These are phyloP conservation scores for Potamilus streckersoni DNA, from an alignment of 1,140 invertebrate species.

Conservation along the genomic window DNA sequence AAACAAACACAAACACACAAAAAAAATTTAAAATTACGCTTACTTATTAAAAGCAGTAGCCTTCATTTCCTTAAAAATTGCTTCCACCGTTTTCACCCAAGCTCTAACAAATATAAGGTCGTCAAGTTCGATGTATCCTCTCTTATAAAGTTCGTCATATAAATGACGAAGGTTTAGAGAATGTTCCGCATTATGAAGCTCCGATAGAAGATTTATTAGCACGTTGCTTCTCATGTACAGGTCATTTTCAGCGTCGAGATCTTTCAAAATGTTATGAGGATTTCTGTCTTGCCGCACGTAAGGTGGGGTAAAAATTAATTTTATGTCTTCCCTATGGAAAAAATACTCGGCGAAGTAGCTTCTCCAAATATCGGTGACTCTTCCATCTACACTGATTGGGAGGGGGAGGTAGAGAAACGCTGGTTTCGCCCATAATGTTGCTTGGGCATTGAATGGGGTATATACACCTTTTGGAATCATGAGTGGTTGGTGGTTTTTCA, in stretches of 20 bases:
- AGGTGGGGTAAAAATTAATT: conserved; percentile 15
- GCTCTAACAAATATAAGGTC: too few relatives aligned
- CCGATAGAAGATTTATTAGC: neutral
- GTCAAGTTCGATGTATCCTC: too few relatives aligned
- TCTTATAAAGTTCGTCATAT: too few relatives aligned
- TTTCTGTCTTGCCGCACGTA: conserved; percentile 23
- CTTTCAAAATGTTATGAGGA: conserved; percentile 7
- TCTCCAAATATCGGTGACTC: conserved; percentile 32
- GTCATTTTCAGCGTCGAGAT: conserved; percentile 10
- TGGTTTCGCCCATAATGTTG: conserved; percentile 7
- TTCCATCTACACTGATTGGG: conserved; percentile 20
- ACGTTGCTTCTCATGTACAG: neutral
- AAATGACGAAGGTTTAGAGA: too few relatives aligned
- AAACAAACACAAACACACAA: too few relatives aligned
- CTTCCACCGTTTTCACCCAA: too few relatives aligned
- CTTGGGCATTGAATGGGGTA: conserved; percentile 31
- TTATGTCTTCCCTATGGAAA: neutral
- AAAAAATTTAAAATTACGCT: too few relatives aligned
- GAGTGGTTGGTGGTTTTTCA: neutral
- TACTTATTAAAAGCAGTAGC: too few relatives aligned
- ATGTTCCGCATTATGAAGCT: too few relatives aligned
- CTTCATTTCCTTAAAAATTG: too few relatives aligned
- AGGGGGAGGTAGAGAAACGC: conserved; percentile 17
- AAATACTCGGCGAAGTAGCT: conserved; percentile 26
- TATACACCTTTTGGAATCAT: conserved; percentile 14